phyloP scores from a whole-genome alignment of 2,888 invertebrate species.

The Elmis aenea region DNA sequence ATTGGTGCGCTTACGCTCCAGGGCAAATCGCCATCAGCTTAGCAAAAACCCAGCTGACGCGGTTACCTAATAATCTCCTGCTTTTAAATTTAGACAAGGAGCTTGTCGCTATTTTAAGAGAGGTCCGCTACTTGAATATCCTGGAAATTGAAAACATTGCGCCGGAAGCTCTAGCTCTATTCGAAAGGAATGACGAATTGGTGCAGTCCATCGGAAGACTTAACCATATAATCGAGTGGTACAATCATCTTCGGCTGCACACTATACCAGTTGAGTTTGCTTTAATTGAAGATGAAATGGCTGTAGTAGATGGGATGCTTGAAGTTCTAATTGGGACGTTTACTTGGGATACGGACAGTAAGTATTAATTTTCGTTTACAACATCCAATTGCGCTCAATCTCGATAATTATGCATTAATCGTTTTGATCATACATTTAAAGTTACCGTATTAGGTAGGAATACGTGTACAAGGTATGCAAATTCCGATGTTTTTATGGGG shows the following conservation, averaged over 20 bases:
- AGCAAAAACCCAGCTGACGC: constrained; percentile 56
- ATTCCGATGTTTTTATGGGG: too few species aligned
- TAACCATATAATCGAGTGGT: constrained; percentile 67
- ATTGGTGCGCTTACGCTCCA: constrained; percentile 67
- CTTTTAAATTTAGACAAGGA: constrained; percentile 64
- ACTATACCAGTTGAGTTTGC: constrained; percentile 72
- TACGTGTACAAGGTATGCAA: too few species aligned
- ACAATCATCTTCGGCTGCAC: constrained; percentile 72
- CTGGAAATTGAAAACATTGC: constrained; percentile 52
- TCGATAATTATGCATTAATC: too few species aligned
- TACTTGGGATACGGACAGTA: constrained; percentile 80
- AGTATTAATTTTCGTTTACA: too few species aligned
- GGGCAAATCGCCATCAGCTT: constrained; percentile 59
- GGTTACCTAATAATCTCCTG: constrained; percentile 51
- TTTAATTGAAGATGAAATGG: constrained; percentile 70
- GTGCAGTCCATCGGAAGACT: constrained; percentile 45
- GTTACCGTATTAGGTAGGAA: too few species aligned
- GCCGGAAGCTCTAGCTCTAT: constrained; percentile 58
- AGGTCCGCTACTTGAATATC: constrained; percentile 70
- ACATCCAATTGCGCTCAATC: too few species aligned
- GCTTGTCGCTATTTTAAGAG: constrained; percentile 68
- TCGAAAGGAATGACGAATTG: constrained; percentile 63
- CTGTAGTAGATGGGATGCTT: constrained; percentile 66
- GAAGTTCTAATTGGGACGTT: constrained; percentile 63
- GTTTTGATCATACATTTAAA: too few species aligned